Conservation (phyloP, 1,140 invertebrate genomes). For the Nebria ingens region DNA sequence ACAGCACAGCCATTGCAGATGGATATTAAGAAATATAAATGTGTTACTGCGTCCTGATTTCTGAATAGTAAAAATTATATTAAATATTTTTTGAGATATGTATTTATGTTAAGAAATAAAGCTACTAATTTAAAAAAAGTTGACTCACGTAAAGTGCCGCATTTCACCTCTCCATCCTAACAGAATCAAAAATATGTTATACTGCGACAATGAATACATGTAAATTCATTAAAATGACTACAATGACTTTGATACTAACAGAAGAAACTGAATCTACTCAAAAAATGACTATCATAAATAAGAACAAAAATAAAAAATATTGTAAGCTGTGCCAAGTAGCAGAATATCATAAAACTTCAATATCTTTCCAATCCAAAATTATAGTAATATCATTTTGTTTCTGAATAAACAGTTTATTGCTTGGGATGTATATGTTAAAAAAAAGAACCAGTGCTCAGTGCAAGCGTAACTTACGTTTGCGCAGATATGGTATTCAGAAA, state of each 20-base stretch:
- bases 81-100: too few relatives aligned
- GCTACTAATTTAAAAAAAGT: neutral
- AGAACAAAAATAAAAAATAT: too few relatives aligned
- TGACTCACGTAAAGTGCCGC: neutral
- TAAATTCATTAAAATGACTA: neutral
- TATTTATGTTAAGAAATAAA: neutral
- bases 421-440: too few relatives aligned
- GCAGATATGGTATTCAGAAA: too few relatives aligned
- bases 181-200: constrained; percentile 5
- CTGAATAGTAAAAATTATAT: too few relatives aligned
- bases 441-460: too few relatives aligned
- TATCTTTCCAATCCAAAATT: too few relatives aligned
- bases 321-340: neutral
- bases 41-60: neutral
- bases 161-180: neutral
- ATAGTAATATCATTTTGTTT: too few relatives aligned
- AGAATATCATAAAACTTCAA: neutral
- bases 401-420: too few relatives aligned
- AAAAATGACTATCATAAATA: neutral
- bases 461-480: too few relatives aligned
- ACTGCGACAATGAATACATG: neutral
- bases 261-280: neutral
- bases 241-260: neutral
- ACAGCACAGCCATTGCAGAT: too few relatives aligned
- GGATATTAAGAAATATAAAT: too few relatives aligned